Percentiles rank a stretch among this genome's conserved stretches.
Evolutionary conservation across 2,113 vertebrate genomes (phyloP).

Genomic region (Camelus bactrianus): DNA sequence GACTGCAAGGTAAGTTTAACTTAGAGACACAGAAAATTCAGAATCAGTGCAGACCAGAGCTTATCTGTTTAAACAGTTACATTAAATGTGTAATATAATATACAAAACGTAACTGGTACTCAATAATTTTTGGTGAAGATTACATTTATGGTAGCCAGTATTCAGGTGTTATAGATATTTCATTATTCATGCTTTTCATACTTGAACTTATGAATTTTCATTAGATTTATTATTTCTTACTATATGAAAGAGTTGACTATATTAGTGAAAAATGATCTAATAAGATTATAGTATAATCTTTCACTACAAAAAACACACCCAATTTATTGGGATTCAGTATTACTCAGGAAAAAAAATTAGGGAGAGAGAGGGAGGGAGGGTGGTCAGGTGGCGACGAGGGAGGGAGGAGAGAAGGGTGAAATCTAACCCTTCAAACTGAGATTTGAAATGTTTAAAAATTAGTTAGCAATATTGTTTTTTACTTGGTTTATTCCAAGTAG

Average conservation of each 20-base stretch:
- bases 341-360: background rate
- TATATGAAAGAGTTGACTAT: background rate
- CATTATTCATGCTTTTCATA: background rate
- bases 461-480: background rate
- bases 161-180: constrained; percentile 30
- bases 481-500: background rate
- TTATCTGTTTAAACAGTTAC: constrained; percentile 17
- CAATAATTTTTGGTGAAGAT: background rate
- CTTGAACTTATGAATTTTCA: background rate
- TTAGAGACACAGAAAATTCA: constrained; percentile 13
- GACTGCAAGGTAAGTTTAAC: constrained; percentile 37
- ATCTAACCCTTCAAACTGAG: background rate
- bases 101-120: background rate
- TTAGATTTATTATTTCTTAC: constrained; percentile 37
- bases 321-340: background rate
- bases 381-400: no score
- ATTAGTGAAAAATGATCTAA: constrained; percentile 49
- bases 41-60: background rate
- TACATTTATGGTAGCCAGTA: background rate
- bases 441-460: constrained; percentile 15
- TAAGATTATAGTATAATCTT: constrained; percentile 62
- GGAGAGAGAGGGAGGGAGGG: background rate
- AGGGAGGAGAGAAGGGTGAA: background rate
- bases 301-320: constrained; percentile 58
- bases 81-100: background rate